phyloP scores from a whole-genome alignment of 2,888 invertebrate genomes.

The Troides helena region DNA sequence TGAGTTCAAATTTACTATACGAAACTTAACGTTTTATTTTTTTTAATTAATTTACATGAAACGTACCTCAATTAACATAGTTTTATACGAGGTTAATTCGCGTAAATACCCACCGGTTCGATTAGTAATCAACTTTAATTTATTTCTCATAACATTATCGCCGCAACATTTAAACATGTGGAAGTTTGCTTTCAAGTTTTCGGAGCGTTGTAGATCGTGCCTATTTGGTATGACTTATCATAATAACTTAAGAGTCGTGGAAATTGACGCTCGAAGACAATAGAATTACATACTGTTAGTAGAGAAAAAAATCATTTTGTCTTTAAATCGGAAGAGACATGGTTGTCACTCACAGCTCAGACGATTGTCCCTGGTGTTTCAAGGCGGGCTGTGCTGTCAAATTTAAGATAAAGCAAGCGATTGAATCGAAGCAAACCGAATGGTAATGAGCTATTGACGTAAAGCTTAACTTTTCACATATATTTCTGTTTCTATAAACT shows the following conservation, averaged over 20 bases:
- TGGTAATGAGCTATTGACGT: constrained; percentile 18
- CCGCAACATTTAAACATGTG: constrained; percentile 22
- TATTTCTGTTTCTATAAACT: not conserved
- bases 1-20: constrained; percentile 37
- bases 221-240: constrained; percentile 4
- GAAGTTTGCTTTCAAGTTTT: constrained; percentile 1
- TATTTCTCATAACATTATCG: constrained; percentile 11
- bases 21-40: not conserved
- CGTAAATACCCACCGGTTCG: constrained; percentile 6
- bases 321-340: constrained; percentile 48
- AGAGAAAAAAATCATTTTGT: constrained; percentile 43
- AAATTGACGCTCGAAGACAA: constrained; percentile 45
- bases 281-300: constrained; percentile 41
- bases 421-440: constrained; percentile 26
- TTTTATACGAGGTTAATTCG: constrained; percentile 12
- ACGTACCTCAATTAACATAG: constrained; percentile 11
- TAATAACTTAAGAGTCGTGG: constrained; percentile 28
- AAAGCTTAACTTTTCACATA: constrained; percentile 1
- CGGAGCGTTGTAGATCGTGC: not conserved
- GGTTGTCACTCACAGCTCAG: constrained; percentile 56
- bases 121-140: constrained; percentile 1
- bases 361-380: constrained; percentile 42
- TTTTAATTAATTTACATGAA: constrained; percentile 5
- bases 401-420: constrained; percentile 26
- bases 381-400: constrained; percentile 25